Conservation (phyloP, 2,888 invertebrate genomes). For the Stenolophus ochropezus region DNA sequence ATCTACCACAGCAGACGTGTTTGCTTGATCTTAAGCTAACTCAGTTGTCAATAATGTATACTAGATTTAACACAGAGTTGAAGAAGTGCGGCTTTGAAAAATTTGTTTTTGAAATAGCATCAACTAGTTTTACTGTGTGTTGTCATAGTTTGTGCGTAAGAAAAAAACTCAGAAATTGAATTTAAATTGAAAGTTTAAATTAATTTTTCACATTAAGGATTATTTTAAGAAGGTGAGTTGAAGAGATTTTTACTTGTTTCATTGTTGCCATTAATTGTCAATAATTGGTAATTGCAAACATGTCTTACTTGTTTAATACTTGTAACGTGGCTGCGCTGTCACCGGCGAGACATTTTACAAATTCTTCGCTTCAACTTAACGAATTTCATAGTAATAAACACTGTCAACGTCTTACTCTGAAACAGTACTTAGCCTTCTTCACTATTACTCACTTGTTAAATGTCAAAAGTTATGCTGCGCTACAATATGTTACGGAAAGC, state of each 20-base stretch:
- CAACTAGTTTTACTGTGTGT: conserved; percentile 69
- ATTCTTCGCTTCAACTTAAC: background rate
- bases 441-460: background rate
- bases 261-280: conserved; percentile 31
- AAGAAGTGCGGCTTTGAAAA: conserved; percentile 72
- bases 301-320: conserved; percentile 40
- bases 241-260: conserved; percentile 29
- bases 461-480: background rate
- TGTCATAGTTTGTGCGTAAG: conserved; percentile 72
- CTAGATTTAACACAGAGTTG: conserved; percentile 71
- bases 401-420: background rate
- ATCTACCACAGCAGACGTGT: conserved; percentile 59
- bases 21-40: conserved; percentile 60
- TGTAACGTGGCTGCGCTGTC: conserved; percentile 37
- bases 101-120: conserved; percentile 69
- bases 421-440: background rate
- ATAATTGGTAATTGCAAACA: conserved; percentile 26
- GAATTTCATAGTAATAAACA: background rate
- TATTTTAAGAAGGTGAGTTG: conserved; percentile 57
- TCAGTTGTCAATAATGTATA: conserved; percentile 69
- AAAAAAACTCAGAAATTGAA: conserved; percentile 70
- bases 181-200: conserved; percentile 54
- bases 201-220: conserved; percentile 61
- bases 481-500: conserved; percentile 6
- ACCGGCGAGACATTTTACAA: conserved; percentile 26